phyloP scores from a whole-genome alignment of 35 echinoderm and acorn worm genomes.

The Patiria miniata region DNA sequence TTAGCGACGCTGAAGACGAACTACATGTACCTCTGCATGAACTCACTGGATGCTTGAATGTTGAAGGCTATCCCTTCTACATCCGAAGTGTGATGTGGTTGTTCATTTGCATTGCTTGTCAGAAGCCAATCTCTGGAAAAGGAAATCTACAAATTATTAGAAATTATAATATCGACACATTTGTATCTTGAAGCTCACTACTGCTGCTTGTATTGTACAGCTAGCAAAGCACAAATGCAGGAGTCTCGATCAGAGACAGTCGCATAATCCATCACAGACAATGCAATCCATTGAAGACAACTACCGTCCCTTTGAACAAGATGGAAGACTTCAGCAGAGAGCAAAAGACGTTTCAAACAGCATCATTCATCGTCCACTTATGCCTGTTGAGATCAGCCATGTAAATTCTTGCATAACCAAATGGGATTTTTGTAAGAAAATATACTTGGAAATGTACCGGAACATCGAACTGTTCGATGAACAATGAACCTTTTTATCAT shows the following conservation, averaged over 20 bases:
- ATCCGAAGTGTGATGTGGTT: not conserved
- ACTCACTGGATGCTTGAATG: not conserved
- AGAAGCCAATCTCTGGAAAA: not conserved
- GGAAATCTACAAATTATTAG: not conserved
- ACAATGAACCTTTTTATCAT: not conserved
- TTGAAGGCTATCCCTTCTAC: not conserved
- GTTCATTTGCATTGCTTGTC: not conserved
- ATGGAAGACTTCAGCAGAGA: not conserved
- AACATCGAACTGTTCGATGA: too few species aligned
- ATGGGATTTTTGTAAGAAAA: too few species aligned
- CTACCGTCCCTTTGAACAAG: not conserved
- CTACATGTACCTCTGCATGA: not conserved
- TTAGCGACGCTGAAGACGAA: not conserved
- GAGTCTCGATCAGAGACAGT: not conserved
- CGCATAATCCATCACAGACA: not conserved
- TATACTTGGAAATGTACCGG: too few species aligned
- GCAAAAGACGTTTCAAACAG: not conserved
- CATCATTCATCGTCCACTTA: constrained; percentile 1
- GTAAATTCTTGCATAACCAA: too few species aligned
- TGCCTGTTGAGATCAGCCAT: not conserved
- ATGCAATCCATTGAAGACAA: not conserved
- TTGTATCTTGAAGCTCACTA: not conserved
- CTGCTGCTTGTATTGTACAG: too few species aligned
- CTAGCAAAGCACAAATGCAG: not conserved
- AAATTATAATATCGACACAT: not conserved